These are phyloP conservation scores for Anaspis maculata DNA, from an alignment of 2,888 invertebrate genomes.

Conservation along the genomic window DNA sequence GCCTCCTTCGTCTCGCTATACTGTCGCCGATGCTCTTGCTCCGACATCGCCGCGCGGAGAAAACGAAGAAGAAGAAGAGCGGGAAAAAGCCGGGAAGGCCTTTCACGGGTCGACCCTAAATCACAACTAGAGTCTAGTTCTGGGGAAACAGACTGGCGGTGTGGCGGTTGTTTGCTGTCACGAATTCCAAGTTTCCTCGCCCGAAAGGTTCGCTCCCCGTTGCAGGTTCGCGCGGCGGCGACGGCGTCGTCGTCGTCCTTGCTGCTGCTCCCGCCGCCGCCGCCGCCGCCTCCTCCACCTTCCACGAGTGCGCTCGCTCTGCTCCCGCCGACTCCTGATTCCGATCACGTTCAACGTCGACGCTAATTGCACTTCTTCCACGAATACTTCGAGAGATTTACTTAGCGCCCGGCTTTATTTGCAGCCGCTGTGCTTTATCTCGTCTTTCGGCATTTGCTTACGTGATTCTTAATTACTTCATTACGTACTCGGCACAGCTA, in stretches of 20 bases:
- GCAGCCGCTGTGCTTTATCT: conserved; percentile 29
- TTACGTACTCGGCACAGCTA: conserved; percentile 19
- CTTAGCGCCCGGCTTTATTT: conserved; percentile 34
- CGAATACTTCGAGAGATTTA: conserved; percentile 37
- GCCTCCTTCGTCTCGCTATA: not conserved
- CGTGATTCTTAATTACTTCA: conserved; percentile 37
- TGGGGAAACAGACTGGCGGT: conserved; percentile 9
- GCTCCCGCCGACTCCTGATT: conserved; percentile 21
- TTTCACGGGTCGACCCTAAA: conserved; percentile 9
- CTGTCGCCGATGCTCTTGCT: too few relatives aligned
- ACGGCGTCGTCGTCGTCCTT: too few relatives aligned
- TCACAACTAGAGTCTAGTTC: conserved; percentile 9
- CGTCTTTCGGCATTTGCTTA: conserved; percentile 32
- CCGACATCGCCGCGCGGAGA: too few relatives aligned
- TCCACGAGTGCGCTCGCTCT: conserved; percentile 10
- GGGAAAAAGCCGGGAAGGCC: conserved; percentile 6
- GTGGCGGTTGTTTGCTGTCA: conserved; percentile 29
- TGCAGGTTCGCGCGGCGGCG: too few relatives aligned
- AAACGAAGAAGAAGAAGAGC: too few relatives aligned
- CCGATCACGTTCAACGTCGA: conserved; percentile 37
- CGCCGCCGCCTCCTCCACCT: too few relatives aligned
- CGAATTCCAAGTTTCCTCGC: conserved; percentile 15
- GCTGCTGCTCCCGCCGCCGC: too few relatives aligned
- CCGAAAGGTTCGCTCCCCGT: conserved; percentile 1
- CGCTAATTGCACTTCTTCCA: conserved; percentile 41